Evolutionary conservation across 2,888 invertebrate genomes (phyloP).

Genomic region (Cacoxenus indagator): DNA sequence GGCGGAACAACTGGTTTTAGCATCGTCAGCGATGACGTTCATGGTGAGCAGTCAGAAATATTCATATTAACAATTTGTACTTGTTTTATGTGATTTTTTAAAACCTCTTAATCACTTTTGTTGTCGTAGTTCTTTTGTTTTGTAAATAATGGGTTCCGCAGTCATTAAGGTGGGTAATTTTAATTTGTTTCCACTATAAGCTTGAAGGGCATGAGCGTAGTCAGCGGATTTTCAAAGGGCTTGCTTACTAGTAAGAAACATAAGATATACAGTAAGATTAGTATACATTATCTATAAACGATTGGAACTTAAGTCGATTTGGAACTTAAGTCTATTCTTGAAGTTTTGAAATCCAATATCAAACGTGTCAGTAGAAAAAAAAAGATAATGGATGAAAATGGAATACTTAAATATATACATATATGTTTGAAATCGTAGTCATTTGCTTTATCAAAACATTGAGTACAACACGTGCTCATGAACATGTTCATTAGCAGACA

Average conservation of each 20-base stretch:
- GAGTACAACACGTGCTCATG: not conserved
- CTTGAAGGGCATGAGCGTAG: no score
- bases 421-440: not conserved
- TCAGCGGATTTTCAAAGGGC: no score
- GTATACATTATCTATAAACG: no score
- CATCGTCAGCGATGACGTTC: not conserved
- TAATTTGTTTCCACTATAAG: no score
- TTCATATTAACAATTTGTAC: not conserved
- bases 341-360: no score
- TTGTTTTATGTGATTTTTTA: not conserved
- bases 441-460: not conserved
- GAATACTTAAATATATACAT: not conserved
- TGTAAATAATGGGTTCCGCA: no score
- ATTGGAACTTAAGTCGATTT: no score
- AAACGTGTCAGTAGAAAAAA: not conserved
- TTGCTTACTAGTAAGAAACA: no score
- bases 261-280: no score
- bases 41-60: constrained; percentile 22
- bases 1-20: constrained; percentile 19
- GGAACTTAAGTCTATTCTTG: no score
- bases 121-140: no score
- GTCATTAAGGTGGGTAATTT: no score
- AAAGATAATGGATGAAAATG: not conserved
- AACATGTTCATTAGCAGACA: not conserved
- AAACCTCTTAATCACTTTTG: not conserved